Conservation (phyloP, 2,888 invertebrate genomes). For the Sthenelais limicola region DNA sequence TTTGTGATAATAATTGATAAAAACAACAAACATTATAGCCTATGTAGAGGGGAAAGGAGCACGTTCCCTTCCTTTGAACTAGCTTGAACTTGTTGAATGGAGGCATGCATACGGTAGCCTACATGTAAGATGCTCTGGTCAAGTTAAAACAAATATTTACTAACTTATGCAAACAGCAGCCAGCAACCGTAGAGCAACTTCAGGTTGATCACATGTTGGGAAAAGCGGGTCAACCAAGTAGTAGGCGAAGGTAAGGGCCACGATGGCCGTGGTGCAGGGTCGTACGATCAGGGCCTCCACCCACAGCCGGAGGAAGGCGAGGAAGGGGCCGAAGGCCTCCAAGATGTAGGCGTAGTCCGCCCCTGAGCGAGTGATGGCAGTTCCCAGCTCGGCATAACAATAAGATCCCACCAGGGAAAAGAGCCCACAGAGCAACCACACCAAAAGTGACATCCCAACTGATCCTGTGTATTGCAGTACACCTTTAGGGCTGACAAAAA, state of each 20-base stretch:
- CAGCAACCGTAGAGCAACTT: constrained; percentile 86
- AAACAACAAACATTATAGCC: too few relatives aligned
- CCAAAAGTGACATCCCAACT: constrained; percentile 91
- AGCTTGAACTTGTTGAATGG: not conserved
- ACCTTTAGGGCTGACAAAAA: constrained; percentile 95
- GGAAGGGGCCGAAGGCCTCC: constrained; percentile 97
- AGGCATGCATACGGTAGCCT: not conserved
- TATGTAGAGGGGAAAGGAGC: too few relatives aligned
- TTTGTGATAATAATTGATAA: too few relatives aligned
- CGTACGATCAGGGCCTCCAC: constrained; percentile 98
- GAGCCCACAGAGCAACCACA: constrained; percentile 90
- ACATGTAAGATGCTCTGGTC: not conserved
- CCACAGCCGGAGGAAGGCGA: constrained; percentile 97
- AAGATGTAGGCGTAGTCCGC: constrained; percentile 87
- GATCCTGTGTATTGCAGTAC: constrained; percentile 92
- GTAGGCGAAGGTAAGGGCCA: constrained; percentile 96
- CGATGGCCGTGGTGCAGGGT: constrained; percentile 90
- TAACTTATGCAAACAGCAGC: constrained; percentile 97
- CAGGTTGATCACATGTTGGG: constrained; percentile 93
- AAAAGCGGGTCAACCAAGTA: constrained; percentile 97
- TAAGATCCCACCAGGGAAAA: constrained; percentile 98
- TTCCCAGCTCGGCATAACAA: constrained; percentile 98
- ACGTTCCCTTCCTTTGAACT: too few relatives aligned
- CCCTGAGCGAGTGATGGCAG: constrained; percentile 78
- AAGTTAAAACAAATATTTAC: constrained; percentile 67